These are phyloP conservation scores for Lucilia sericata DNA, from an alignment of 1,140 invertebrate genomes.

Conservation along the genomic window DNA sequence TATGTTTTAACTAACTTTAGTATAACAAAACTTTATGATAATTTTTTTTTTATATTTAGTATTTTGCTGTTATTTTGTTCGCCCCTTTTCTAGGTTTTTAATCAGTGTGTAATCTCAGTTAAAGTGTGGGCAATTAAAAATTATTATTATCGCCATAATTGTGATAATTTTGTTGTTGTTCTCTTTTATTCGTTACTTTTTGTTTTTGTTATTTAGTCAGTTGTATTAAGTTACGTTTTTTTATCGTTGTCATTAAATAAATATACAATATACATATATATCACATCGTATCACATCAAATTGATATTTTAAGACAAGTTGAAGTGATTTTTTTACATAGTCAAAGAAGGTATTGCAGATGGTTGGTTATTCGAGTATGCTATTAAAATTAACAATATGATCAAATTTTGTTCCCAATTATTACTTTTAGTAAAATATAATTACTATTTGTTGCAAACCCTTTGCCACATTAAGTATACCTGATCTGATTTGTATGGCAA, in stretches of 20 bases:
- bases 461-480: too few species aligned
- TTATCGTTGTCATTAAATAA: background rate
- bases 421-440: too few species aligned
- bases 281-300: too few species aligned
- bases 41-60: conserved; percentile 28
- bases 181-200: background rate
- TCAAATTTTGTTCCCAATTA: too few species aligned
- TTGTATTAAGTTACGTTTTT: background rate
- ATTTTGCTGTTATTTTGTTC: background rate
- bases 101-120: conserved; percentile 28
- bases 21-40: background rate
- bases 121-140: conserved; percentile 33
- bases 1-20: background rate
- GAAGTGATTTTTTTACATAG: too few species aligned
- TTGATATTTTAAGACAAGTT: too few species aligned
- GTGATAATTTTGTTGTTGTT: conserved; percentile 1
- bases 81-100: background rate
- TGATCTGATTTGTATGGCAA: too few species aligned
- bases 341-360: too few species aligned
- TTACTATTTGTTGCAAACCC: too few species aligned
- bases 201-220: background rate
- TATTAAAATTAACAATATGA: too few species aligned
- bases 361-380: too few species aligned
- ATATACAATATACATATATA: too few species aligned
- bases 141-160: conserved; percentile 6